Conservation (phyloP, 2,113 vertebrate species). For the Heterotis niloticus region DNA sequence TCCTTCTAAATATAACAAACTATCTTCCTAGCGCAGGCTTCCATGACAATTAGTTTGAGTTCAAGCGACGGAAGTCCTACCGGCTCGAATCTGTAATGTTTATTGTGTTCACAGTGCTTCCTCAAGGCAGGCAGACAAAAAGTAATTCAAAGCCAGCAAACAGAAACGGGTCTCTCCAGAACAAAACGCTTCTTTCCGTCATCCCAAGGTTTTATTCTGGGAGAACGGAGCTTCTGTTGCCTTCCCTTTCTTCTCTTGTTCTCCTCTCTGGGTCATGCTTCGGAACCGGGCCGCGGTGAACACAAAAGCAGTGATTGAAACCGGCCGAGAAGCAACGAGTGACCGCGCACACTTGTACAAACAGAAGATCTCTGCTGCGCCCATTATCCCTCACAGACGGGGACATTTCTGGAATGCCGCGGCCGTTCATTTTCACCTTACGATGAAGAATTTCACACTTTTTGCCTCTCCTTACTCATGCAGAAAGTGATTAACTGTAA, state of each 20-base stretch:
- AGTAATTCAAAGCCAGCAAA: not conserved
- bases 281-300: not conserved
- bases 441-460: too few species aligned
- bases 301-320: too few species aligned
- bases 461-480: too few species aligned
- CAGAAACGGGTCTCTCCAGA: constrained; percentile 1
- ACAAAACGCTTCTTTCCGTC: constrained; percentile 12
- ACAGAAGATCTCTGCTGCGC: too few species aligned
- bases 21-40: not conserved
- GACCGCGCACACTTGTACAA: too few species aligned
- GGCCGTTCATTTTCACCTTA: too few species aligned
- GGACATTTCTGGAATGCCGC: too few species aligned
- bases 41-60: not conserved
- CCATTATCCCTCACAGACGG: too few species aligned
- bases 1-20: not conserved
- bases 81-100: not conserved
- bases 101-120: constrained; percentile 1
- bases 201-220: not conserved
- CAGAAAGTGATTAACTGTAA: too few species aligned
- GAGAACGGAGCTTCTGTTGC: not conserved
- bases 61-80: not conserved
- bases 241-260: not conserved
- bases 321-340: too few species aligned
- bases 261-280: not conserved
- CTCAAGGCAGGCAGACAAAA: not conserved